Percentiles rank a stretch among this genome's conserved stretches.
Evolutionary conservation across 2,888 invertebrate genomes (phyloP).

Genomic region (Drosophila nr. perissopoda): DNA sequence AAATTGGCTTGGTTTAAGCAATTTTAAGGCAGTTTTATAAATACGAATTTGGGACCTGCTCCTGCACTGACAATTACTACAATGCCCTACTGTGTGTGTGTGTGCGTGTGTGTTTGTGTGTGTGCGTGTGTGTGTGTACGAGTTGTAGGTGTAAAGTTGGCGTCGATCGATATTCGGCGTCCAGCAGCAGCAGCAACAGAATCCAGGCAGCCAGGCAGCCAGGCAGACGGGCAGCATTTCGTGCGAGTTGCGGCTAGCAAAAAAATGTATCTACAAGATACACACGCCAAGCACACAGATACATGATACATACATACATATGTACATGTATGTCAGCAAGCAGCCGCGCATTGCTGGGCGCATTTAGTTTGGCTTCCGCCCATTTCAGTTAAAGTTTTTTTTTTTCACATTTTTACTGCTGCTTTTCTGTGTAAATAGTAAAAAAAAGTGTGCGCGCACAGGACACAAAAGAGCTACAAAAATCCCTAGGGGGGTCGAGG

Average conservation of each 20-base stretch:
- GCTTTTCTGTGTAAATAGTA: slow-evolving; percentile 49
- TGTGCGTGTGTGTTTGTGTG: no score
- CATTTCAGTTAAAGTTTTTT: slow-evolving; percentile 42
- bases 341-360: slow-evolving; percentile 5
- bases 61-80: background rate
- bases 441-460: slow-evolving; percentile 56
- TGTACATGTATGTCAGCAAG: slow-evolving; percentile 4
- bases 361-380: slow-evolving; percentile 61
- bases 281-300: slow-evolving; percentile 14
- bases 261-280: slow-evolving; percentile 75
- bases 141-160: slow-evolving; percentile 6
- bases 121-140: background rate
- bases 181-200: slow-evolving; percentile 57
- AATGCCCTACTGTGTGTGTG: slow-evolving; percentile 6
- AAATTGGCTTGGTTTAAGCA: background rate
- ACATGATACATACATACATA: slow-evolving; percentile 12
- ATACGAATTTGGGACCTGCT: background rate
- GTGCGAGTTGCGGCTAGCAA: slow-evolving; percentile 58
- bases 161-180: slow-evolving; percentile 67
- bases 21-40: background rate
- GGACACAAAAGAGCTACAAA: slow-evolving; percentile 46
- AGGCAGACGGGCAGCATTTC: slow-evolving; percentile 17
- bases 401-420: slow-evolving; percentile 7
- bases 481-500: background rate
- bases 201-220: background rate